These are phyloP conservation scores for Botia kubotai DNA, from an alignment of 2,797 vertebrate genomes.

Conservation along the genomic window DNA sequence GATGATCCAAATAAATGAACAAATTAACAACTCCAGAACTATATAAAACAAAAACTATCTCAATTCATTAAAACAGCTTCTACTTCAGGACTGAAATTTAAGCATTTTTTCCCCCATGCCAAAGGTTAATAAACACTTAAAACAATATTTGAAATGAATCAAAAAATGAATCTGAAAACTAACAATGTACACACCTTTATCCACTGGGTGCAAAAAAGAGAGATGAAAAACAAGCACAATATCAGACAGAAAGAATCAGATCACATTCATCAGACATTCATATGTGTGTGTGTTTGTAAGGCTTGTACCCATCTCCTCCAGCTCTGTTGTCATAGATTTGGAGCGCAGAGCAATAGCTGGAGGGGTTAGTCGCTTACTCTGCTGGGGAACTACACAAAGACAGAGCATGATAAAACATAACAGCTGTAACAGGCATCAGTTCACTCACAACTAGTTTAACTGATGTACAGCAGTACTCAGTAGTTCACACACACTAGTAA, in stretches of 20 bases:
- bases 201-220: constrained; percentile 70
- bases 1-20: not conserved
- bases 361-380: constrained; percentile 89
- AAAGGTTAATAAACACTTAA: no score
- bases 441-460: no score
- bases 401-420: not conserved
- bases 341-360: constrained; percentile 92
- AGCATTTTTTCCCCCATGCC: no score
- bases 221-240: constrained; percentile 15
- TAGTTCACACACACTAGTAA: not conserved
- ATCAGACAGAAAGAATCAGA: constrained; percentile 4
- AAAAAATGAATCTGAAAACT: not conserved
- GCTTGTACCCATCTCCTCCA: constrained; percentile 93
- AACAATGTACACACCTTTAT: constrained; percentile 78
- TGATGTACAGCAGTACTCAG: not conserved
- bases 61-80: no score
- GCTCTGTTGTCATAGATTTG: constrained; percentile 96
- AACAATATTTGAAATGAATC: no score
- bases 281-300: constrained; percentile 28
- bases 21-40: no score
- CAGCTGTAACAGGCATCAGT: no score
- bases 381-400: constrained; percentile 81
- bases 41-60: no score
- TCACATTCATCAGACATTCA: not conserved
- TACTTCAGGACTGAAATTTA: no score